Conservation (phyloP, 2,113 vertebrate species). For the Boleophthalmus pectinirostris region DNA sequence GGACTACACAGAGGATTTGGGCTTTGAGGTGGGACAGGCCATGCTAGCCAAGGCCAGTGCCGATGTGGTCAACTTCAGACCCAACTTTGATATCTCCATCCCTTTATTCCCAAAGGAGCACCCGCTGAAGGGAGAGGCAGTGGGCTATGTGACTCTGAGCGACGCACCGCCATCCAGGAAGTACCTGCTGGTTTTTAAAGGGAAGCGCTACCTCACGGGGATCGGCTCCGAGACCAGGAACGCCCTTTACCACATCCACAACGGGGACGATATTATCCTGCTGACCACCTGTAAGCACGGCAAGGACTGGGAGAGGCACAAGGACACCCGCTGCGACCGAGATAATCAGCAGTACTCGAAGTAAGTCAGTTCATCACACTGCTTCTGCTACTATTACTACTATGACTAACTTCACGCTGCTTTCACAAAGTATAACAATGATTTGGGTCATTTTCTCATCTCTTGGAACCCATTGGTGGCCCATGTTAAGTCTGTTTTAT, state of each 20-base stretch:
- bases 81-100: slow-evolving; percentile 80
- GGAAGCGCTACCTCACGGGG: slow-evolving; percentile 82
- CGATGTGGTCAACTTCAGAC: slow-evolving; percentile 76
- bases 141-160: slow-evolving; percentile 66
- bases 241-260: slow-evolving; percentile 82
- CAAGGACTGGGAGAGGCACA: slow-evolving; percentile 84
- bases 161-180: slow-evolving; percentile 74
- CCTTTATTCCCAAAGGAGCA: slow-evolving; percentile 83
- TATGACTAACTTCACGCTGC: background rate
- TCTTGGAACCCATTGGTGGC: background rate
- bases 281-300: slow-evolving; percentile 83
- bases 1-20: slow-evolving; percentile 81
- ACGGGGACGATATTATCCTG: slow-evolving; percentile 79
- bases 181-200: slow-evolving; percentile 83
- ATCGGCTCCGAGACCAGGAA: slow-evolving; percentile 84
- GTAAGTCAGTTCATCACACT: slow-evolving; percentile 60
- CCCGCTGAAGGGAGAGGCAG: slow-evolving; percentile 71
- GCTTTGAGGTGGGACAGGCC: slow-evolving; percentile 82
- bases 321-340: slow-evolving; percentile 76
- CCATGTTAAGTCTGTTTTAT: background rate
- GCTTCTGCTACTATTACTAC: too few species aligned
- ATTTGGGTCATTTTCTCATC: background rate
- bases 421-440: background rate
- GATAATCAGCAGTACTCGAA: slow-evolving; percentile 82
- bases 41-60: slow-evolving; percentile 82